phyloP scores from a whole-genome alignment of 2,797 vertebrate species.

The Loris lydekkerianus region DNA sequence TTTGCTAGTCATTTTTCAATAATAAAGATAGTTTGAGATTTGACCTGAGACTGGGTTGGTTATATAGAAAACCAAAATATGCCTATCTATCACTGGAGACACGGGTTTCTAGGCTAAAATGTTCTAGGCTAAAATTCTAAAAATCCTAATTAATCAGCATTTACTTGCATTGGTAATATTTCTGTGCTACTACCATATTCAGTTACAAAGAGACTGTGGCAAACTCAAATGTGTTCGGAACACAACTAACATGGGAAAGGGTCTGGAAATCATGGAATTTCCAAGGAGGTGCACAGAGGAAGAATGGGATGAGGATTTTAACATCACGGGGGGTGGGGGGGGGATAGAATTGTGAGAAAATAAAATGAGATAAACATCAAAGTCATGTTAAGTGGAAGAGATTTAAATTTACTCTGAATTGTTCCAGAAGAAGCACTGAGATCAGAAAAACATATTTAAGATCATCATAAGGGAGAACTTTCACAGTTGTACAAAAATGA shows the following conservation, averaged over 20 bases:
- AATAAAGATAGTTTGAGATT: slow-evolving; percentile 23
- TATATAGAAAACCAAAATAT: not conserved
- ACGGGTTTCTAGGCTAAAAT: not conserved
- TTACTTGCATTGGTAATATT: not conserved
- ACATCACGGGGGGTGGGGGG: not conserved
- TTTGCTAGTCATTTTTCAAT: slow-evolving; percentile 31
- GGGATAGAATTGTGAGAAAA: not conserved
- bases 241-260: not conserved
- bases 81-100: not conserved
- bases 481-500: not conserved
- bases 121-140: not conserved
- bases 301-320: not conserved
- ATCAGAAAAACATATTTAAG: slow-evolving; percentile 1
- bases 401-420: slow-evolving; percentile 11
- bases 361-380: not conserved
- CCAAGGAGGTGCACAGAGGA: not conserved
- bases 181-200: not conserved
- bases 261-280: not conserved
- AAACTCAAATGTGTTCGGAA: slow-evolving; percentile 13
- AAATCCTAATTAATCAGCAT: not conserved
- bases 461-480: not conserved
- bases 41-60: not conserved
- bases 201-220: not conserved
- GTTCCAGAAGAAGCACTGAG: not conserved
- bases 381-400: slow-evolving; percentile 13